phyloP scores from a whole-genome alignment of 1,140 invertebrate genomes.

The Lycorma delicatula region DNA sequence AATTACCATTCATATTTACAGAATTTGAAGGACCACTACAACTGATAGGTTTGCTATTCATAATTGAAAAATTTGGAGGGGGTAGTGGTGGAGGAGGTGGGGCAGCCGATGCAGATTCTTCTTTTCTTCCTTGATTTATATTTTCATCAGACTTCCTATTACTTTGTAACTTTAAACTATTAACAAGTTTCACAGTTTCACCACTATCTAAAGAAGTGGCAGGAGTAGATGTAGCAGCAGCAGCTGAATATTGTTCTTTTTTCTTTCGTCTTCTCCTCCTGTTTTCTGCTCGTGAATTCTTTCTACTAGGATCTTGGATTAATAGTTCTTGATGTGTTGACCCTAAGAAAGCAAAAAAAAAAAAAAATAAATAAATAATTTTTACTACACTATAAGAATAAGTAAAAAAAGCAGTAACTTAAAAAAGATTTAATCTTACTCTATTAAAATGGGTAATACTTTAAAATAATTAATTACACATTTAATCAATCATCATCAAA shows the following conservation, averaged over 20 bases:
- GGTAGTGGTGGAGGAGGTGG: not conserved
- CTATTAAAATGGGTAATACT: too few relatives aligned
- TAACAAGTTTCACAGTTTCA: not conserved
- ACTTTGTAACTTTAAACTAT: too few relatives aligned
- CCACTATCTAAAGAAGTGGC: not conserved
- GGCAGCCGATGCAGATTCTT: not conserved
- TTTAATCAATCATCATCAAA: too few relatives aligned
- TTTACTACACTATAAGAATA: too few relatives aligned
- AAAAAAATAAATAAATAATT: too few relatives aligned
- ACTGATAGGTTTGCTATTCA: not conserved
- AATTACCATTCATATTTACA: not conserved
- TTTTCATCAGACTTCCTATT: too few relatives aligned
- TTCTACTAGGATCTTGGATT: not conserved
- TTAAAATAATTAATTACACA: too few relatives aligned
- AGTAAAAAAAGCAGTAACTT: too few relatives aligned
- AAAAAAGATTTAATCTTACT: too few relatives aligned
- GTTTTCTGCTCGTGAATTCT: slow-evolving; percentile 4
- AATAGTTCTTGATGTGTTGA: not conserved
- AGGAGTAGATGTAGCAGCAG: not conserved
- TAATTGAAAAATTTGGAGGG: not conserved
- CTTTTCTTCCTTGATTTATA: not conserved
- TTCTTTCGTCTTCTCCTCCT: not conserved
- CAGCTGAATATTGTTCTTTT: not conserved
- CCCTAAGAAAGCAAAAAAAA: not conserved
- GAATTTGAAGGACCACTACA: not conserved